Evolutionary conservation across 2,888 invertebrate species (phyloP), one percentile per base, ranked within the genome.

Genomic region (Drosophila flavopinicola): DNA sequence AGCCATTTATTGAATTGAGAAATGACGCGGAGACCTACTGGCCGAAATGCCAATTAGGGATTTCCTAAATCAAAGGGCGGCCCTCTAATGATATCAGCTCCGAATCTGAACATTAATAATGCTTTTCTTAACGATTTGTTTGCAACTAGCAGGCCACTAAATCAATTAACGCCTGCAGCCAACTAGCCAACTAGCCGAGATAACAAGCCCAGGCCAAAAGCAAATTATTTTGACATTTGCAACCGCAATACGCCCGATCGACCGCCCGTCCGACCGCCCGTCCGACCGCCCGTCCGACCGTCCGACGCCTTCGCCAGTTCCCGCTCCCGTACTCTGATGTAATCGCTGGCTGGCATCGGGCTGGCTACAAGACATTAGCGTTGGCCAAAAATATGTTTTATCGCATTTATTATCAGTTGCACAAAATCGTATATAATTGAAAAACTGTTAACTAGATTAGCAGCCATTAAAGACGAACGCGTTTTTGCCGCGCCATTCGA

Each of bases 361-460:
- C 17, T 72, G 53, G 53, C 64, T 52, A 76, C 56, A 56, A 60
- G 42, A 60, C 33, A 66, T 75, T 75, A 72, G 67, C 63, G 65
- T 41, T 57, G 60, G 60, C 65, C 61, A 52, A 58, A 75, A 83
- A 85, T 84, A 80, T 78, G 78, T 80, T 85, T 85, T 84, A 84
- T 83, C 83, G 84, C 76, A 74, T 84, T 80, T 80, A 80, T 78
- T 84, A 84, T 84, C 86, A 85, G 86, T 69, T 66, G 66, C 84
- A 74, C 71, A 67, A 85, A 85, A 84, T 84, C 83, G 78, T 72
- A 66, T 74, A 85, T 84, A 84, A 84, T 84, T 85, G 86, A 84
- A 84, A 85, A 84, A 84, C 83, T 84, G 86, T 85, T 84, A 84
- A 85, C 83, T 84, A 84, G 83, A 84, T 84, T 84, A 85, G 74